These are phyloP conservation scores for Neocloeon triangulifer DNA, from an alignment of 1,140 invertebrate genomes.

Conservation along the genomic window DNA sequence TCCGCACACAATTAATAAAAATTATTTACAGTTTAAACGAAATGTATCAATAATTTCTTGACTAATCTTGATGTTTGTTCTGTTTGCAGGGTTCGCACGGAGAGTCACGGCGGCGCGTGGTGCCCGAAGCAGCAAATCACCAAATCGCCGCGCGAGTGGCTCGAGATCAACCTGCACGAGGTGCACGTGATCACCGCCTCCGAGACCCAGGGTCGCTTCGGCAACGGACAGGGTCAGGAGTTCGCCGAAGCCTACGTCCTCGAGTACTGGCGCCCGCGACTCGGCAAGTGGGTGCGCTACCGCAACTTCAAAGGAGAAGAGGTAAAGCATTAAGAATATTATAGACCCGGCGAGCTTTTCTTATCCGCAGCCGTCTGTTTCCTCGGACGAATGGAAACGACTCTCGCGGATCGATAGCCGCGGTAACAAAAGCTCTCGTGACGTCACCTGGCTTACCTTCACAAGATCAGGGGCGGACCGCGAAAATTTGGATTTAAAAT, in stretches of 20 bases:
- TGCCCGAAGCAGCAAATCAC: constrained; percentile 54
- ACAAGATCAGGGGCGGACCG: no score
- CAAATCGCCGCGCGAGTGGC: constrained; percentile 47
- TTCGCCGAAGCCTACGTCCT: constrained; percentile 53
- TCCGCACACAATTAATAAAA: no score
- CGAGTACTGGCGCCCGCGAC: constrained; percentile 49
- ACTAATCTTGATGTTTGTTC: no score
- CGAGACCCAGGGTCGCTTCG: constrained; percentile 66
- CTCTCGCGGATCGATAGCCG: no score
- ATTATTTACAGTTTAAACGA: no score
- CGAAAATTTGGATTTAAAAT: no score
- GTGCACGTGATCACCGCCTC: constrained; percentile 57
- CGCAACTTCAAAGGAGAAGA: constrained; percentile 40
- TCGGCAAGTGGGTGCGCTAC: constrained; percentile 50
- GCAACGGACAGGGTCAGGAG: constrained; percentile 61
- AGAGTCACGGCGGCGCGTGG: constrained; percentile 63
- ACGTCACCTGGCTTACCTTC: no score
- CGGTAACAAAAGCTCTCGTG: no score
- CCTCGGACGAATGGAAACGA: no score
- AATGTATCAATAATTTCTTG: no score
- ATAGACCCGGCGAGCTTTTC: no score
- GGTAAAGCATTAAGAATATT: constrained; percentile 23
- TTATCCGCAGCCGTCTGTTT: no score
- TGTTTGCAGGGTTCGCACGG: constrained; percentile 44
- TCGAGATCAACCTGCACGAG: constrained; percentile 48